A percentile compares a stretch with the other conserved stretches of the same genome.
Conservation (phyloP, 1,140 invertebrate genomes). For the Lamellibrachia luymesi region DNA sequence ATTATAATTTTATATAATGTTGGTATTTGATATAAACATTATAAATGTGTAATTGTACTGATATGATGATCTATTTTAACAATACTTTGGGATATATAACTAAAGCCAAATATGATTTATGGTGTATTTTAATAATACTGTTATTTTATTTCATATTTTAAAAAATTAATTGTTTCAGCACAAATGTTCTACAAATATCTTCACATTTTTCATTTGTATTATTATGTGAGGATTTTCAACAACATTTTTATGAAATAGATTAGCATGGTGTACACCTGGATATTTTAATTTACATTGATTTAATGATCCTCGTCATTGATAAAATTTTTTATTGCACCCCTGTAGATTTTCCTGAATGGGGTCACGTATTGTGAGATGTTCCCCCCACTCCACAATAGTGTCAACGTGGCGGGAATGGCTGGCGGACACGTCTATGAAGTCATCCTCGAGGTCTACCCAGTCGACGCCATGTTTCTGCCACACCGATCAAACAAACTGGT, state of each 20-base stretch:
- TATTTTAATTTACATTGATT: not conserved
- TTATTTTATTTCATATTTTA: too few species aligned
- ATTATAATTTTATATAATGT: too few species aligned
- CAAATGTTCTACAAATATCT: too few species aligned
- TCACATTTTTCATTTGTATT: too few species aligned
- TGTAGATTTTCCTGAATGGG: constrained; percentile 52
- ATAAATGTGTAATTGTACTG: too few species aligned
- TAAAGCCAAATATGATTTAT: too few species aligned
- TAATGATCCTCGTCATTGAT: not conserved
- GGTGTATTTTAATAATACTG: too few species aligned
- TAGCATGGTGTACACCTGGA: too few species aligned
- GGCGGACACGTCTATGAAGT: constrained; percentile 50
- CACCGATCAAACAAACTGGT: constrained; percentile 53
- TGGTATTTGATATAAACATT: too few species aligned
- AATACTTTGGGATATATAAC: too few species aligned
- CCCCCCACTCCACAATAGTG: constrained; percentile 43
- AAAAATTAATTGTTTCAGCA: too few species aligned
- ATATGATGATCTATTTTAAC: too few species aligned
- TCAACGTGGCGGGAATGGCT: constrained; percentile 51
- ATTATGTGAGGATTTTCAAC: constrained; percentile 14
- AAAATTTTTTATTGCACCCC: not conserved
- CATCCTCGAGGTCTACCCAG: constrained; percentile 44
- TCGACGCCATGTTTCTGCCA: constrained; percentile 37
- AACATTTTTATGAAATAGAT: not conserved
- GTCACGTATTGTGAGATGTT: constrained; percentile 52